Conservation (phyloP, 2,888 invertebrate genomes). For the Philereme transversata region DNA sequence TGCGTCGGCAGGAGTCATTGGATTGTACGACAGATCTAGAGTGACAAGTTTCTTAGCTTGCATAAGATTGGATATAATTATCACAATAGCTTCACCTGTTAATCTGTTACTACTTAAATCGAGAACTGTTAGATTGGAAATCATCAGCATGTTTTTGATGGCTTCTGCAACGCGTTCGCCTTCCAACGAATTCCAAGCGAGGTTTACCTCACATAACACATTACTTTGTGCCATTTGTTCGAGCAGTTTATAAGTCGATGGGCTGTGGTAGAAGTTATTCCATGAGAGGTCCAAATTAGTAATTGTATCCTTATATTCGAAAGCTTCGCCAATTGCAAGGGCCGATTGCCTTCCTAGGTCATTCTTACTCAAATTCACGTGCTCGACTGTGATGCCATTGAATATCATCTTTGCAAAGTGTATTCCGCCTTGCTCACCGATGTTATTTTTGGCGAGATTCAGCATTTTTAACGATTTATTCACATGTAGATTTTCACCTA, state of each 20-base stretch:
- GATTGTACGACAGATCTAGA: slow-evolving; percentile 56
- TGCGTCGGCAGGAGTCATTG: slow-evolving; percentile 48
- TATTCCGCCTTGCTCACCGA: slow-evolving; percentile 51
- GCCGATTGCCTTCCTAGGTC: slow-evolving; percentile 44
- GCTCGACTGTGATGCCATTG: slow-evolving; percentile 38
- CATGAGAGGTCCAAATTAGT: slow-evolving; percentile 53
- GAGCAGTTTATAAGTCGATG: slow-evolving; percentile 45
- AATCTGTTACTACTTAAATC: slow-evolving; percentile 54
- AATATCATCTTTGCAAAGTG: slow-evolving; percentile 45
- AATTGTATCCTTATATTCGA: slow-evolving; percentile 44
- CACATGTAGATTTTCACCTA: slow-evolving; percentile 39
- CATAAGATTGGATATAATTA: slow-evolving; percentile 40
- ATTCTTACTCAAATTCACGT: slow-evolving; percentile 50
- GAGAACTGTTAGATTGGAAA: slow-evolving; percentile 45
- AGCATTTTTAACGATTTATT: slow-evolving; percentile 45
- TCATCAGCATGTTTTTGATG: slow-evolving; percentile 40
- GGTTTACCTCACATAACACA: slow-evolving; percentile 47
- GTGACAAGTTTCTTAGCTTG: slow-evolving; percentile 46
- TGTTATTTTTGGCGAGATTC: slow-evolving; percentile 48
- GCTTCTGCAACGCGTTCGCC: slow-evolving; percentile 46
- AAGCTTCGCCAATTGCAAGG: slow-evolving; percentile 44
- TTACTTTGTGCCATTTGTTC: slow-evolving; percentile 40
- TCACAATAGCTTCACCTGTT: slow-evolving; percentile 39
- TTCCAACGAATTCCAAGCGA: slow-evolving; percentile 51
- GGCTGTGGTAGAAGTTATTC: slow-evolving; percentile 47